phyloP scores from a whole-genome alignment of 2,113 vertebrate species.

The Setophaga coronata region DNA sequence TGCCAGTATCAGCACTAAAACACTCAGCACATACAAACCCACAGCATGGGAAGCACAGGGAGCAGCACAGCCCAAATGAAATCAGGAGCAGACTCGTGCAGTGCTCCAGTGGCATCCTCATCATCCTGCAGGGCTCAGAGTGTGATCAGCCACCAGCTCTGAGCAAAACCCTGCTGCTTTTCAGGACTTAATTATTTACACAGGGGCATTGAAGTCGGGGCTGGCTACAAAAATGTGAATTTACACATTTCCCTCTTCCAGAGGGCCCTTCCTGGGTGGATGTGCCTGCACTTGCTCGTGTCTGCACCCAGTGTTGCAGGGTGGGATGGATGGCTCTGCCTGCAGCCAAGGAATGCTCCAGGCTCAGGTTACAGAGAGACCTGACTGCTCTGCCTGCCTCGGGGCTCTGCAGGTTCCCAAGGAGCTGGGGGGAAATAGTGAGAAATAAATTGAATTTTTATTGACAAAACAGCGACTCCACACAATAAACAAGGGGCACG shows the following conservation, averaged over 20 bases:
- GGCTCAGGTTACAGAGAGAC: background rate
- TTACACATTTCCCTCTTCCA: background rate
- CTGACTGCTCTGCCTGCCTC: background rate
- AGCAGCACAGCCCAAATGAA: background rate
- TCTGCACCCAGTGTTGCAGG: background rate
- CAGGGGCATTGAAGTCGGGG: background rate
- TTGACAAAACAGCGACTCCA: background rate
- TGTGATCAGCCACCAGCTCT: background rate
- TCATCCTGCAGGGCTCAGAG: background rate
- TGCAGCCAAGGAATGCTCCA: background rate
- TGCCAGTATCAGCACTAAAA: background rate
- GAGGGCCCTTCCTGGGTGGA: background rate
- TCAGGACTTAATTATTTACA: background rate
- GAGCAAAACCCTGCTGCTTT: background rate
- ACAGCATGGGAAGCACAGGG: background rate
- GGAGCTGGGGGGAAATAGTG: background rate
- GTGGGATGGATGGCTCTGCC: background rate
- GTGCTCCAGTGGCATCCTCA: slow-evolving; percentile 10
- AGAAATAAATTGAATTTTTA: background rate
- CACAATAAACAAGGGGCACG: background rate
- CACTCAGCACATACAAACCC: background rate
- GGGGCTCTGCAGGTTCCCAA: background rate
- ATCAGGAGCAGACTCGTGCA: background rate
- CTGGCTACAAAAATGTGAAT: background rate
- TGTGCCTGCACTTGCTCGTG: background rate